Evolutionary conservation across 2,888 invertebrate genomes (phyloP), one percentile per base, ranked within the genome.

Genomic region (Stenchaetothrips biformis): DNA sequence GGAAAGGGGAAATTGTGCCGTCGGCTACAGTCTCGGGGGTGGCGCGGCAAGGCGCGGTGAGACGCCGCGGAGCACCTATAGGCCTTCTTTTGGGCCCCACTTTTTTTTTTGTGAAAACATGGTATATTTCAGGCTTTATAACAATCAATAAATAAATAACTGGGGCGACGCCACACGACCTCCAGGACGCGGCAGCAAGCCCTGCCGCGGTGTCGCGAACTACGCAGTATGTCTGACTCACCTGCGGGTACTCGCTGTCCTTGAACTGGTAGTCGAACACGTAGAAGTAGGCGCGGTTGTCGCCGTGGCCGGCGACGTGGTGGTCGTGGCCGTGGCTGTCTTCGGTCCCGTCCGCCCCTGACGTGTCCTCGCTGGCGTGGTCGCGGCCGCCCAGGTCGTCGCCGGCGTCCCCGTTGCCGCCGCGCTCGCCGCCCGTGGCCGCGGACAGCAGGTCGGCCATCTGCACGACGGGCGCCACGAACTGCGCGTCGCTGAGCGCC

Each of bases 191-290:
- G n/a, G n/a, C n/a, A n/a, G n/a, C n/a, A n/a, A n/a, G n/a, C n/a
- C n/a, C n/a, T n/a, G n/a, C n/a, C n/a, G n/a, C n/a, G n/a, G n/a
- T n/a, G n/a, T n/a, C n/a, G n/a, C n/a, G n/a, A n/a, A n/a, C n/a
- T n/a, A n/a, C n/a, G n/a, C n/a, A n/a, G n/a, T n/a, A n/a, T n/a
- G n/a, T n/a, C 18, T 7, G 48, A 85, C 89, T 88, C 85, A 94
- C 94, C 90, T 93, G 94, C 9, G 96, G 95, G 88, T 95, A 95
- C 86, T 93, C 94, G 13, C 96, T 94, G 83, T 95, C 94, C 85
- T 93, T 95, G 21, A 95, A 95, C 86, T 97, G 96, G 86, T 97
- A 96, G 85, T 95, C 95, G 85, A 96, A 96, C 7, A 96, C 95
- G 86, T 96, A 96, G 87, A 96, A 96, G 86, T 92, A 96, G 0